Base-by-base conservation (phyloP, 1,140 invertebrate species). In the Gonatopus flavifemur region DNA sequence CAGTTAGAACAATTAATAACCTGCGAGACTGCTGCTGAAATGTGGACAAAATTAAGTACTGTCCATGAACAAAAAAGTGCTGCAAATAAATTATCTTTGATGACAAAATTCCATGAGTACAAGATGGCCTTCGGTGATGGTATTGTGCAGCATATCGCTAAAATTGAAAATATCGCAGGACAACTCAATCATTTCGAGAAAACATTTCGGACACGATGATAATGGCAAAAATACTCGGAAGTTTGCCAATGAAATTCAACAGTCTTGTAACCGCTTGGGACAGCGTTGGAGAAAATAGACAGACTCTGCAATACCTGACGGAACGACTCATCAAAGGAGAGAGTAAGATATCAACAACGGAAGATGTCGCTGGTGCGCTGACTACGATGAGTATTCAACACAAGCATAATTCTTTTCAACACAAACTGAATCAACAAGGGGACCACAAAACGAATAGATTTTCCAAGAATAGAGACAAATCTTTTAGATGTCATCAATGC, bases 221-320 rank as follows among this genome's bases (percentile, higher is more conserved):
- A 0, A 45, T 45, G 43, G 43, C 43, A 8, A 32, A 45, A 33
- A 19, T 45, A 2, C 43, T 45, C n/a, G 43, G 30, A 5, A 45
- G 30, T 6, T 6, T 45, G 5, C 9, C 31, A 21, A n/a, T n/a
- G 8, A 45, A 45, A 24, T 45, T 13, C 10, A 12, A 2, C 10
- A 16, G 6, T 28, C 18, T 43, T 18, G 3, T 28, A 28, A 43
- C 40, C 5, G 43, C 31, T 8, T 45, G 43, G 43, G 43, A 45
- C 1, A 36, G 22, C 35, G 43, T 45, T 3, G 3, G 3, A 15
- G 13, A 45, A 28, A 31, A 45, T 3, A 32, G 6, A 13, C 43
- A 45, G 16, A 19, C 43, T 4, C 16, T 45, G 7, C 10, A 45
- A 4, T 33, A 45, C 7, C 30, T 45, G 1, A 5, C 6, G 10